phyloP scores from a whole-genome alignment of 2,797 vertebrate species.

The Carapus acus region DNA sequence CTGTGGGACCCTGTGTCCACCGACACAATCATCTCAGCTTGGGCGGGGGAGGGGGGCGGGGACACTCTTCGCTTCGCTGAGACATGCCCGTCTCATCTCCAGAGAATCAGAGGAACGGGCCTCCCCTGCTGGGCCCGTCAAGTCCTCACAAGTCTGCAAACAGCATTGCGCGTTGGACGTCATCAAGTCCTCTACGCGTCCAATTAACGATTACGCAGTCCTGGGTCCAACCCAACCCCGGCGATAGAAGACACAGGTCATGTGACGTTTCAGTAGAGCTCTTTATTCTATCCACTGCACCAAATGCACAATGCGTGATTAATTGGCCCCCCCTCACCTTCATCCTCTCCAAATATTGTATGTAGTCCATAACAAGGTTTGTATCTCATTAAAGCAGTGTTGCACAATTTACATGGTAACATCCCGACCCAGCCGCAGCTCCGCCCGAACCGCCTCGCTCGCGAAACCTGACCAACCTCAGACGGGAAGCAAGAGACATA shows the following conservation, averaged over 20 bases:
- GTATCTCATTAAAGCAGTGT: slow-evolving; percentile 58
- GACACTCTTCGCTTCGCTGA: slow-evolving; percentile 18
- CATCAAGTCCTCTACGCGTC: slow-evolving; percentile 36
- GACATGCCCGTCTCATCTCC: slow-evolving; percentile 38
- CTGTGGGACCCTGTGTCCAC: slow-evolving; percentile 45
- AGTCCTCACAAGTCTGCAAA: slow-evolving; percentile 59
- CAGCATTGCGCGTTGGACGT: slow-evolving; percentile 6
- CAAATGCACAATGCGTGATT: slow-evolving; percentile 67
- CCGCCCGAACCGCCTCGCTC: slow-evolving; percentile 30
- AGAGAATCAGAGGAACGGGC: slow-evolving; percentile 38
- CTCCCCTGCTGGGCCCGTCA: slow-evolving; percentile 56
- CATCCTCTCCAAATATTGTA: slow-evolving; percentile 33
- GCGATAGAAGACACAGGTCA: slow-evolving; percentile 50
- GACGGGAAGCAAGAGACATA: slow-evolving; percentile 66
- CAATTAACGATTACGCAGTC: too few relatives aligned
- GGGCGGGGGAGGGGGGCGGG: slow-evolving; percentile 15
- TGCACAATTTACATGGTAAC: slow-evolving; percentile 59
- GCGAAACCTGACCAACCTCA: slow-evolving; percentile 60
- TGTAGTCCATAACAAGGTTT: slow-evolving; percentile 56
- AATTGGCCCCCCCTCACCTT: slow-evolving; percentile 37
- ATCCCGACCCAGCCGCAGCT: slow-evolving; percentile 48
- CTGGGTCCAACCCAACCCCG: too few relatives aligned
- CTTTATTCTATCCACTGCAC: slow-evolving; percentile 72
- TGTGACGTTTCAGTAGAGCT: slow-evolving; percentile 61
- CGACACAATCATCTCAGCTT: slow-evolving; percentile 43